phyloP scores from a whole-genome alignment of 2,113 vertebrate genomes.

The Copsychus sechellarum region DNA sequence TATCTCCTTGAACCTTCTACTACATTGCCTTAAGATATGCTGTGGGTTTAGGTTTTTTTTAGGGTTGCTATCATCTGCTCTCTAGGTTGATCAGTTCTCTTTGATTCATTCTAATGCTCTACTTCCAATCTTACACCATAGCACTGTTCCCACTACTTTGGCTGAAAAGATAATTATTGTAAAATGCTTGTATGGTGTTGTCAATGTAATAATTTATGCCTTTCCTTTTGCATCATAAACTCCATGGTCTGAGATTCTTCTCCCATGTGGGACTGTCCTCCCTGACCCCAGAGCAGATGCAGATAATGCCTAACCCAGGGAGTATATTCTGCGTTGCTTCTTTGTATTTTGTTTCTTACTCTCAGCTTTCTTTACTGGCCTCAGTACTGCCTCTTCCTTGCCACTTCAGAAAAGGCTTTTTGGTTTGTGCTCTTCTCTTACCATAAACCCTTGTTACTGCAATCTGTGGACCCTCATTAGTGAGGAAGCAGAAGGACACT shows the following conservation, averaged over 20 bases:
- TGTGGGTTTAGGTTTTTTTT: background rate
- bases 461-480: background rate
- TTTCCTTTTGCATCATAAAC: background rate
- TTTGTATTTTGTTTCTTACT: background rate
- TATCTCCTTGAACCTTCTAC: background rate
- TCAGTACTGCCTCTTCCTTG: background rate
- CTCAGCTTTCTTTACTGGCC: background rate
- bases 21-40: background rate
- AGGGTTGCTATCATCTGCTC: background rate
- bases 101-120: background rate
- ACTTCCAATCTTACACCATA: background rate
- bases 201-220: background rate
- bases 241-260: background rate
- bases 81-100: background rate
- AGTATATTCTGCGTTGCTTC: background rate
- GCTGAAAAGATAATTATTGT: background rate
- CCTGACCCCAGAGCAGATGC: background rate
- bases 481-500: background rate
- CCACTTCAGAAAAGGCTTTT: background rate
- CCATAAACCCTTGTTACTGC: background rate
- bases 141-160: background rate
- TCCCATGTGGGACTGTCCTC: background rate
- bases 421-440: background rate
- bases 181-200: background rate
- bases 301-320: background rate